phyloP scores from a whole-genome alignment of 2,888 invertebrate species.

The Clivina fossor region DNA sequence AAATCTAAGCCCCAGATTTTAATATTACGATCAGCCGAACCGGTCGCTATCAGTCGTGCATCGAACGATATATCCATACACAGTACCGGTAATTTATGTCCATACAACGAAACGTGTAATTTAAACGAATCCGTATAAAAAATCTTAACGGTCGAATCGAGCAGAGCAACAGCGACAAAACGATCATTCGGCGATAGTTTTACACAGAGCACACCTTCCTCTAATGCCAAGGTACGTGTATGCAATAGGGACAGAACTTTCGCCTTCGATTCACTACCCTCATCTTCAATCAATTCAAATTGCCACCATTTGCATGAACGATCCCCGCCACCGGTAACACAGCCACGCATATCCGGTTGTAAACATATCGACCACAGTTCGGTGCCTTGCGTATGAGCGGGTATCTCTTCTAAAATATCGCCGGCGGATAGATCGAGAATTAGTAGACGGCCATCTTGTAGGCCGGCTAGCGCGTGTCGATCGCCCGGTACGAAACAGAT shows the following conservation, averaged over 20 bases:
- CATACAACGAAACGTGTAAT: slow-evolving; percentile 91
- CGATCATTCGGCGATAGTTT: slow-evolving; percentile 82
- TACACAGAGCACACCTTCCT: slow-evolving; percentile 84
- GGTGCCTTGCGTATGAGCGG: slow-evolving; percentile 69
- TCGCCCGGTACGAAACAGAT: slow-evolving; percentile 87
- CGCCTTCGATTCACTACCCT: slow-evolving; percentile 63
- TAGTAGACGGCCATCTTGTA: slow-evolving; percentile 79
- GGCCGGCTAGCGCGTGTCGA: slow-evolving; percentile 83
- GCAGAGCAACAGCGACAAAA: slow-evolving; percentile 84
- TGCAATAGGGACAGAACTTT: slow-evolving; percentile 78
- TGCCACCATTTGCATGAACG: slow-evolving; percentile 92
- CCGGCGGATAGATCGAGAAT: slow-evolving; percentile 85
- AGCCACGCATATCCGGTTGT: slow-evolving; percentile 78
- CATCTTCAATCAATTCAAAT: slow-evolving; percentile 79
- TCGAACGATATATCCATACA: slow-evolving; percentile 93
- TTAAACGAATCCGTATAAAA: slow-evolving; percentile 94
- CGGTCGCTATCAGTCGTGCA: slow-evolving; percentile 84
- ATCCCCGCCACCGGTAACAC: slow-evolving; percentile 85
- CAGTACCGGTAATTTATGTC: slow-evolving; percentile 92
- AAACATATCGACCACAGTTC: slow-evolving; percentile 79
- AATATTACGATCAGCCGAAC: slow-evolving; percentile 92
- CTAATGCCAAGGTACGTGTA: slow-evolving; percentile 78
- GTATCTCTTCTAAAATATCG: slow-evolving; percentile 75
- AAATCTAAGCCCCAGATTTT: slow-evolving; percentile 99
- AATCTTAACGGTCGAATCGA: slow-evolving; percentile 93